Base-by-base conservation (phyloP, 2,113 vertebrate species). In the Coracopsis vasa region DNA sequence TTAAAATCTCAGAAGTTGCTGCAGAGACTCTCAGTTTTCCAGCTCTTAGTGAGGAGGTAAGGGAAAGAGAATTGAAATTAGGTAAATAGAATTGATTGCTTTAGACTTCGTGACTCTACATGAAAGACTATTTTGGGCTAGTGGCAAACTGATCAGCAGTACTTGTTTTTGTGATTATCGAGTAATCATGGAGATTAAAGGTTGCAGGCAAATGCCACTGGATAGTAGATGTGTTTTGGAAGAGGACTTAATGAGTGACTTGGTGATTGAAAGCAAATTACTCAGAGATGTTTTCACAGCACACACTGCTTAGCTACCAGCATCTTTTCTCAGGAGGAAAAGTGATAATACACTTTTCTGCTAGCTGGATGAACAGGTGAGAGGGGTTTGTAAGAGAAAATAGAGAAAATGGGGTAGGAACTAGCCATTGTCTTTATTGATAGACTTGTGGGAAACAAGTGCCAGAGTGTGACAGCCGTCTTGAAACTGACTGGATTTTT, bases 261-360 rank as follows among this genome's bases (percentile, higher is more conserved):
- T 39, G 41, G 25, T 11, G 10, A 80, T 42, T 67, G 75, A 86
- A 84, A 92, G 10, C 18, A 88, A 86, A 86, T 96, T 80, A 86
- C 75, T 23, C 16, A 54, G 25, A 71, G 9, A 28, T 23, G 24
- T 21, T 92, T 62, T 58, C 71, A 70, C 31, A 71, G 64, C 29
- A 60, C 0, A 2, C 6, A 21, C 16, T 60, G 42, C 44, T 83
- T 47, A 53, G 28, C 44, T 74, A 60, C 13, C 16, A 48, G 13
- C 13, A 42, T 80, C 18, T 84, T 73, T 95, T 92, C 51, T 41
- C 21, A 54, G 54, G 16, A 83, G 29, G 2, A 83, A 65, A 73
- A 88, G 19, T 11, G 12, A 16, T 48, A 61, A 69, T 20, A 69
- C 0, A 2, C 6, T 60, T 74, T 28, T 67, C 39, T 90, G 42